Conservation (phyloP, 2,797 vertebrate genomes). For the Onychomys arenicola region DNA sequence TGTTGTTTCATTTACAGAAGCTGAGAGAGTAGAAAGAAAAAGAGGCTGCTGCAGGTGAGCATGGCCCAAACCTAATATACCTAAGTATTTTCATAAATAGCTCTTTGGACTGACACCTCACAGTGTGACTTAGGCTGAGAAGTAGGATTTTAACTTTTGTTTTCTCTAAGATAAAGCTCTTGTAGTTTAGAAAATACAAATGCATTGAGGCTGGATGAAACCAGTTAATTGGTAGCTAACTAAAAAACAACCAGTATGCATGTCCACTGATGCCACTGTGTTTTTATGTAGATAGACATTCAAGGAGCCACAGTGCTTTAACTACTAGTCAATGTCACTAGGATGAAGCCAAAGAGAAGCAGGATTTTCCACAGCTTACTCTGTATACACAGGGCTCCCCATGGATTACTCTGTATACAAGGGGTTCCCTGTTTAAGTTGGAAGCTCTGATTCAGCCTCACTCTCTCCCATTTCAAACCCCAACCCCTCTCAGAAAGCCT, state of each 20-base stretch:
- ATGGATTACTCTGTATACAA: neutral
- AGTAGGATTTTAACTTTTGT: neutral
- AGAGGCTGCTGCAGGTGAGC: neutral
- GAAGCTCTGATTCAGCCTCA: no score
- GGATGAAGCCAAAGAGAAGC: neutral
- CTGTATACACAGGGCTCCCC: neutral
- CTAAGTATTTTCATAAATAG: constrained; percentile 5
- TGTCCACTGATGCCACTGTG: neutral
- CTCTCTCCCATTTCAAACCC: no score
- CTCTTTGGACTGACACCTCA: neutral
- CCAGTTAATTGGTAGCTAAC: neutral
- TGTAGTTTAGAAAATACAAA: constrained; percentile 4
- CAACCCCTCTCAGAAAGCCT: no score
- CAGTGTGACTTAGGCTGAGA: neutral
- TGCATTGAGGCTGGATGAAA: neutral
- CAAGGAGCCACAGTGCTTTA: neutral
- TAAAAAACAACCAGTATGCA: neutral
- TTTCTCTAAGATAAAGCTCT: constrained; percentile 5
- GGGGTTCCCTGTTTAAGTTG: no score
- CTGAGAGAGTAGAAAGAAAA: neutral
- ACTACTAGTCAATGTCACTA: neutral
- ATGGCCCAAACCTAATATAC: neutral
- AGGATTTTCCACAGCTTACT: neutral
- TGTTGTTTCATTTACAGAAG: neutral
- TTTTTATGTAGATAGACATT: neutral